Percentiles rank a stretch among this genome's conserved stretches.
These are phyloP conservation scores for Nomada flava DNA, from an alignment of 2,888 invertebrate species.

Conservation along the genomic window DNA sequence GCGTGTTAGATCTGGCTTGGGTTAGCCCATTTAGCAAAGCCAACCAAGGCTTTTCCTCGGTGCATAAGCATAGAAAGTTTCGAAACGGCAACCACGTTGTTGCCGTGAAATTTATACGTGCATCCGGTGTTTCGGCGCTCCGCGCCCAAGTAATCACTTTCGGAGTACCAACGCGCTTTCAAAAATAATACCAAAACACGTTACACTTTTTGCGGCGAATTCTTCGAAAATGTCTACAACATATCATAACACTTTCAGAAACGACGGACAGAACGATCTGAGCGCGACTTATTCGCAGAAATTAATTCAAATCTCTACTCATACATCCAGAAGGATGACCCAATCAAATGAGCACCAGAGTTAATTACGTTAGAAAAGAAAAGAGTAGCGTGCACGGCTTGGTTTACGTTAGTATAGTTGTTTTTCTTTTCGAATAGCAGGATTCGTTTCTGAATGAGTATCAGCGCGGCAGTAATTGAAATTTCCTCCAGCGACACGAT, in stretches of 20 bases:
- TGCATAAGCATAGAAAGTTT: conserved; percentile 34
- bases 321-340: too few relatives aligned
- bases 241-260: too few relatives aligned
- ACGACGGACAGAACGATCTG: background rate
- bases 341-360: background rate
- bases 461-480: conserved; percentile 27
- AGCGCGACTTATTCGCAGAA: background rate
- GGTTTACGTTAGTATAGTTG: background rate
- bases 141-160: conserved; percentile 23
- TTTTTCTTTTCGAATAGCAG: conserved; percentile 14
- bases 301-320: conserved; percentile 1
- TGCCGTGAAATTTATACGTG: conserved; percentile 26
- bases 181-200: background rate
- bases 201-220: too few relatives aligned
- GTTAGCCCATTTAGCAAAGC: conserved; percentile 36
- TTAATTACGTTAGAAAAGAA: conserved; percentile 18
- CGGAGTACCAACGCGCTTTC: conserved; percentile 9
- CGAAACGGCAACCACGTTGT: conserved; percentile 26
- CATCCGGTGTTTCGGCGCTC: background rate
- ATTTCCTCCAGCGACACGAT: conserved; percentile 21
- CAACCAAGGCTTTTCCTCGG: conserved; percentile 30
- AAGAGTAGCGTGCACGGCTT: background rate
- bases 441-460: conserved; percentile 13
- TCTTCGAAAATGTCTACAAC: background rate
- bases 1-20: conserved; percentile 20